Base-by-base conservation (phyloP, 1,140 invertebrate genomes). In the Venturia canescens region DNA sequence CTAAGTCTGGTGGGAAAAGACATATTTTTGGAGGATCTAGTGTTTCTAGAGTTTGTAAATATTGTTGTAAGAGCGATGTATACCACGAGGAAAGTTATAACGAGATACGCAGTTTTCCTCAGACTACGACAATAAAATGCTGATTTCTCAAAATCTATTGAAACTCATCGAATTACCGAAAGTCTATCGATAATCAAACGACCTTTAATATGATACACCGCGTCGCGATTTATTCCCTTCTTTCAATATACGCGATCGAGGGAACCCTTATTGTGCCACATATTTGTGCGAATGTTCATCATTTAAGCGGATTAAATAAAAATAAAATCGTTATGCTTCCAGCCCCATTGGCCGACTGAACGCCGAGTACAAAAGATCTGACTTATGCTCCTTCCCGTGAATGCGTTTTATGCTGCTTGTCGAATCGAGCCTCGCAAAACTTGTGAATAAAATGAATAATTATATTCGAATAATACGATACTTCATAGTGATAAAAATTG, bases 351-450 rank as follows among this genome's bases (percentile, higher is more conserved):
- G 67, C 82, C 80, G 75, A 84, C 80, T 84, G 80, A 84, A 80
- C 70, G 80, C 83, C 80, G 80, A 84, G 80, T 84, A 84, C 83
- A 84, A 84, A 83, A 74, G 63, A n/a, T 78, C 71, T 48, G 71
- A 75, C 27, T 48, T 18, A n/a, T n/a, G 23, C 50, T 75, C 53
- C 18, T 57, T 6, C 44, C 15, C 53, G 71, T 77, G 74, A 60
- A 77, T 31, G 60, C 29, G 60, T 66, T 66, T 23, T 66, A 15
- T 66, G n/a, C n/a, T 15, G 71, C 71, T 75, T 57, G 21, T 75
- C 0, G 48, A 27, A 75, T 75, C 26, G 71, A 29, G 71, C 70
- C 34, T 72, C 38, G 70, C 70, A 50, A 23, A 38, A 38, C 70
- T 72, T 72, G 70, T 72, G 50, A 72, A 72, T 72, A 72, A n/a